Conservation (phyloP, 2,113 vertebrate species). For the Albula goreensis region DNA sequence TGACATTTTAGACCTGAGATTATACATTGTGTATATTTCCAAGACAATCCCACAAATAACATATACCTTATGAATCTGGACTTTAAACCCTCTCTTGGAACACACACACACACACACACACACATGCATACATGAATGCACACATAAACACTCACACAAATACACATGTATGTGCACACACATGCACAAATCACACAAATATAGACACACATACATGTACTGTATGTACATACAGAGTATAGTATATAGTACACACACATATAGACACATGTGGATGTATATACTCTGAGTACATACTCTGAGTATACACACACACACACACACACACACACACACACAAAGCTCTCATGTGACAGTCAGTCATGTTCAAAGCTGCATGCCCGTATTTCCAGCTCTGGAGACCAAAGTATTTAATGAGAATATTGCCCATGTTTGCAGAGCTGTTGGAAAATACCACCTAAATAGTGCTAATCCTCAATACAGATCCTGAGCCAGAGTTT, state of each 20-base stretch:
- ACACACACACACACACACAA: too few species aligned
- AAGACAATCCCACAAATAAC: too few species aligned
- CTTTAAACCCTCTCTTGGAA: background rate
- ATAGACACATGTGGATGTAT: background rate
- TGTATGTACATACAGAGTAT: background rate
- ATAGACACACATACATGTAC: background rate
- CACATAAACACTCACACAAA: background rate
- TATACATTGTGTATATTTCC: too few species aligned
- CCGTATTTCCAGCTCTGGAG: background rate
- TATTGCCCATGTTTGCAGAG: background rate
- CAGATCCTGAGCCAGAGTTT: background rate
- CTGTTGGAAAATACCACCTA: background rate
- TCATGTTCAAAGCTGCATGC: background rate
- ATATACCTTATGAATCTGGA: background rate
- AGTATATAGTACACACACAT: background rate
- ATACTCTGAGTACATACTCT: too few species aligned
- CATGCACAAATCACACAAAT: background rate
- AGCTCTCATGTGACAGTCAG: background rate
- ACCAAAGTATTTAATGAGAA: background rate
- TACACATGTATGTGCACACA: background rate
- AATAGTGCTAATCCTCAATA: background rate
- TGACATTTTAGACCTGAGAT: too few species aligned
- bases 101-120: background rate
- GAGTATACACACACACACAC: too few species aligned
- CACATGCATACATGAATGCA: background rate